A percentile compares a stretch with the other conserved stretches of the same genome.
These are phyloP conservation scores for Hyposmocoma kahamanoa DNA, from an alignment of 1,140 invertebrate genomes.

Conservation along the genomic window DNA sequence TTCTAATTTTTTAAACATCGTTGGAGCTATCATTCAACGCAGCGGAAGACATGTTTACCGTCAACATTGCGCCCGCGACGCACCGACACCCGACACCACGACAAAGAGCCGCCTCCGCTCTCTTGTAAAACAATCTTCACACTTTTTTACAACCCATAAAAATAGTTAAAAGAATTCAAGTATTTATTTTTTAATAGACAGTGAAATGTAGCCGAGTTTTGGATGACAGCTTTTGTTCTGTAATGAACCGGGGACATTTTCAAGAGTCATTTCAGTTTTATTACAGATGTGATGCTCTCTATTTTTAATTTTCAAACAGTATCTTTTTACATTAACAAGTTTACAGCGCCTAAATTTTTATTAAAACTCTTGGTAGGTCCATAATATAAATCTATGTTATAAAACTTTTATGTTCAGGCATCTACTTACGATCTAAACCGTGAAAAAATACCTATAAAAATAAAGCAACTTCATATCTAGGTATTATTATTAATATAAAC, in stretches of 20 bases:
- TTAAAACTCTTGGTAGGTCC: too few relatives aligned
- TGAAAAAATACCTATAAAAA: too few relatives aligned
- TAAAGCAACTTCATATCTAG: too few relatives aligned
- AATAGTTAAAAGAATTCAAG: constrained; percentile 68
- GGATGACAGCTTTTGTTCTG: constrained; percentile 70
- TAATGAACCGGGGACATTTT: constrained; percentile 65
- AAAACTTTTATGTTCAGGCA: too few relatives aligned
- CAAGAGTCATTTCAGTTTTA: constrained; percentile 50
- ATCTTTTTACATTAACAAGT: constrained; percentile 37
- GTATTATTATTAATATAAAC: too few relatives aligned
- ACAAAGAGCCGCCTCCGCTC: constrained; percentile 64
- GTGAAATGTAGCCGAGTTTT: constrained; percentile 69
- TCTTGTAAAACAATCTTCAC: constrained; percentile 68
- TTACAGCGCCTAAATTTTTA: too few relatives aligned
- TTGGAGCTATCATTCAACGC: constrained; percentile 49
- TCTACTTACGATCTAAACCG: too few relatives aligned
- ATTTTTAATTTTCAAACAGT: constrained; percentile 49
- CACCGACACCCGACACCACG: constrained; percentile 48
- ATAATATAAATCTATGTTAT: too few relatives aligned
- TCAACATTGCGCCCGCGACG: constrained; percentile 53
- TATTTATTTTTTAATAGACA: constrained; percentile 60
- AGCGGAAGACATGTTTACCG: constrained; percentile 68
- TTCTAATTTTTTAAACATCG: too few relatives aligned
- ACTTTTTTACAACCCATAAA: constrained; percentile 66
- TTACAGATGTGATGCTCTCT: constrained; percentile 52